Evolutionary conservation across 1,140 invertebrate species (phyloP).

Genomic region (Atta texana): DNA sequence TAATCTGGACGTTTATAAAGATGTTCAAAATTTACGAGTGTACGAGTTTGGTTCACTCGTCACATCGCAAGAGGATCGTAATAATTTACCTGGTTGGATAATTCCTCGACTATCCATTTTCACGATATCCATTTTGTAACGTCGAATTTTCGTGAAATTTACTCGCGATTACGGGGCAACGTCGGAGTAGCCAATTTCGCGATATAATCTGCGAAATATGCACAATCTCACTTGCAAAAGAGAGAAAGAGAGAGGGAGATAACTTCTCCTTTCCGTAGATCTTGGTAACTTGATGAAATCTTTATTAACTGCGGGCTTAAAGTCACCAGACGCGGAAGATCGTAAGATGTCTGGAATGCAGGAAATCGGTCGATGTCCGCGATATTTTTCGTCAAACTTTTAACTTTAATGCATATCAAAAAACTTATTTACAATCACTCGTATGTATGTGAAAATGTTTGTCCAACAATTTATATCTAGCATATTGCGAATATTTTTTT

Average conservation of each 20-base stretch:
- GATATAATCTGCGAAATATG: conserved; percentile 78
- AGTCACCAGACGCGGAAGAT: conserved; percentile 45
- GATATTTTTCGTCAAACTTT: conserved; percentile 30
- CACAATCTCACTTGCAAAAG: conserved; percentile 73
- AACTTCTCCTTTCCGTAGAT: conserved; percentile 62
- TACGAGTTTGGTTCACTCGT: neutral
- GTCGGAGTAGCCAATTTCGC: conserved; percentile 77
- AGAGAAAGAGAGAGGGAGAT: neutral
- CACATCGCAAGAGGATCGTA: neutral
- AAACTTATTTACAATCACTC: conserved; percentile 15
- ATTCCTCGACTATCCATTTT: conserved; percentile 23
- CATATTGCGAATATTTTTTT: conserved; percentile 26
- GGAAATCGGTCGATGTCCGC: conserved; percentile 58
- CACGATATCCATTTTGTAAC: conserved; percentile 66
- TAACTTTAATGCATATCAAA: neutral
- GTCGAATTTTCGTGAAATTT: conserved; percentile 71
- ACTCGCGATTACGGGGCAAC: conserved; percentile 62
- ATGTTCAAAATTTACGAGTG: neutral
- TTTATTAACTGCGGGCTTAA: conserved; percentile 77
- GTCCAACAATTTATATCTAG: conserved; percentile 13
- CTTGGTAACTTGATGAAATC: conserved; percentile 77
- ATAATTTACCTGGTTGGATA: conserved; percentile 37
- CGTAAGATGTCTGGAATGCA: conserved; percentile 33
- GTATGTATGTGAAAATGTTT: conserved; percentile 6
- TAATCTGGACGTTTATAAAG: conserved; percentile 27